Base-by-base conservation (phyloP, 2,888 invertebrate species). In the Balanococcus diminutus region DNA sequence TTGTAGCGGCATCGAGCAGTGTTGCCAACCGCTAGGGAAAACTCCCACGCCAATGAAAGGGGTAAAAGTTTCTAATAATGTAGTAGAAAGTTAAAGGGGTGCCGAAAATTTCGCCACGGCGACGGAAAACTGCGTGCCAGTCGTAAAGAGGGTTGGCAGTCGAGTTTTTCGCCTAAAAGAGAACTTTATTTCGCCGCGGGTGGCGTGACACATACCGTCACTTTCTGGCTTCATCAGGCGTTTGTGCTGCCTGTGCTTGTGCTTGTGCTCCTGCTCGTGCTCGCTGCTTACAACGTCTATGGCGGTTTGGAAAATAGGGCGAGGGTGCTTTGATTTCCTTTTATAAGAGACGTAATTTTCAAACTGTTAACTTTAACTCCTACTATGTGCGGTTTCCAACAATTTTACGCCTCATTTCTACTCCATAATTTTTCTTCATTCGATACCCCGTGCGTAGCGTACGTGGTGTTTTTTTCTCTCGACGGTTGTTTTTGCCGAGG, bases 401-500 rank as follows among this genome's bases (percentile, higher is more conserved):
- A 79, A 84, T 84, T 84, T 84, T 84, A 84, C 84, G 84, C 84
- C 84, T 84, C 84, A 84, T 84, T 84, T 84, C 84, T 84, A 84
- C 79, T 84, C 84, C 84, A 75, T 83, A 83, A 61, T 84, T 84
- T 75, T 84, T 84, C 46, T 46, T 36, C n/a, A 28, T 31, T 72
- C 28, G 42, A 14, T 31, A 14, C 3, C 19, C 11, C 9, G 42
- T 42, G 14, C 36, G 36, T 42, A 3, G 42, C 14, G 25, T 25
- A 1, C 14, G 8, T 56, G 56, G 16, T 19, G 3, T 56, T 56
- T 56, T 22, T 11, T 22, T n/a, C 8, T 56, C 8, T 3, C 19
- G 56, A 1, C 19, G 3, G 56, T 19, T 56, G 9, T 28, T 67
- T 16, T 67, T 25, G 9, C 8, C 32, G 36, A 5, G 36, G 8